These are phyloP conservation scores for Stegophylla sp. DNA, from an alignment of 2,888 invertebrate genomes.

Conservation along the genomic window DNA sequence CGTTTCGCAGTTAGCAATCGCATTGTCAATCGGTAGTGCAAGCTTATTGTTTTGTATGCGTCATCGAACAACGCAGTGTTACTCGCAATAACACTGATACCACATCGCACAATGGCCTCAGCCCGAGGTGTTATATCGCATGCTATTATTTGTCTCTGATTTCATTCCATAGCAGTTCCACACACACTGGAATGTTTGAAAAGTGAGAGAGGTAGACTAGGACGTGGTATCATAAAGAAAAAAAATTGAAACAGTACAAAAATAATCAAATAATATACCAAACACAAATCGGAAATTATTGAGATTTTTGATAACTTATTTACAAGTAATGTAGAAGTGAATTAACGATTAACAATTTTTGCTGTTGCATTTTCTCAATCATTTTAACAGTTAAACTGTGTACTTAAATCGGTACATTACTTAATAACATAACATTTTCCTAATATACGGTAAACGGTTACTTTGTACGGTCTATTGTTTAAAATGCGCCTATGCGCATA, in stretches of 20 bases:
- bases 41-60: conserved; percentile 7
- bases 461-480: too few species aligned
- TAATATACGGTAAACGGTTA: too few species aligned
- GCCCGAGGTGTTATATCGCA: conserved; percentile 20
- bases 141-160: conserved; percentile 4
- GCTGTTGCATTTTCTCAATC: too few species aligned
- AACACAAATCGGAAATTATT: background rate
- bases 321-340: too few species aligned
- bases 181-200: background rate
- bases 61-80: conserved; percentile 9
- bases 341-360: too few species aligned
- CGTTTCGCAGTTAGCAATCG: conserved; percentile 7
- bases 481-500: too few species aligned
- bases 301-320: background rate
- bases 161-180: conserved; percentile 14
- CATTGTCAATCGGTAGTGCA: conserved; percentile 4
- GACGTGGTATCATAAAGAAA: background rate
- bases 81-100: background rate
- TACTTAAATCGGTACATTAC: too few species aligned
- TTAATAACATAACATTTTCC: too few species aligned
- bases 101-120: conserved; percentile 6
- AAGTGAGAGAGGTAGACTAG: background rate
- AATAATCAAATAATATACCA: background rate
- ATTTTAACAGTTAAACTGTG: too few species aligned
- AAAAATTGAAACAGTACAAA: background rate